A percentile compares a stretch with the other conserved stretches of the same genome.
These are phyloP conservation scores for Chionodraco myersi DNA, from an alignment of 2,113 vertebrate species.

Conservation along the genomic window DNA sequence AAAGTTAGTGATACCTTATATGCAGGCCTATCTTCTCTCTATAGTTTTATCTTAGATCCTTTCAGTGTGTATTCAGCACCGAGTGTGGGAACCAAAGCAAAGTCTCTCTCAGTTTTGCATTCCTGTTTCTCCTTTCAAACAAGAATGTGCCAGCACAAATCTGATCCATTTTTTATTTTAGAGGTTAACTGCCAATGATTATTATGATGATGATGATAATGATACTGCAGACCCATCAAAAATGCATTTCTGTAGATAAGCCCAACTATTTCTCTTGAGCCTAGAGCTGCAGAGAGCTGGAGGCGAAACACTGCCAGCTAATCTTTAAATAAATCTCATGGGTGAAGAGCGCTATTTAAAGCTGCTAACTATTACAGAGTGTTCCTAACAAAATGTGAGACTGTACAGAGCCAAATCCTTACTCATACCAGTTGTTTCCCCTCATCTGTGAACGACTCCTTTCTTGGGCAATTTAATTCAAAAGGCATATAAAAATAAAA, in stretches of 20 bases:
- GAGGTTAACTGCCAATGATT: background rate
- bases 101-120: constrained; percentile 30
- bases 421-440: constrained; percentile 21
- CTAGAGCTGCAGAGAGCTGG: constrained; percentile 6
- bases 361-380: constrained; percentile 51
- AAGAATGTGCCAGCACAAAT: background rate
- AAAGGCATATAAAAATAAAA: background rate
- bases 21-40: background rate
- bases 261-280: background rate
- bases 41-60: constrained; percentile 19
- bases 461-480: background rate
- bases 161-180: background rate
- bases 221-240: background rate
- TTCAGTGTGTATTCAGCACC: constrained; percentile 8
- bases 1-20: background rate
- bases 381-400: constrained; percentile 73
- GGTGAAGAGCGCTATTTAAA: constrained; percentile 51
- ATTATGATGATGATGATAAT: background rate
- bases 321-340: constrained; percentile 46
- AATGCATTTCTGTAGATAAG: background rate
- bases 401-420: constrained; percentile 55
- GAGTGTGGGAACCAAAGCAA: constrained; percentile 39
- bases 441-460: constrained; percentile 5
- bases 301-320: constrained; percentile 16
- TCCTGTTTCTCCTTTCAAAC: constrained; percentile 17